These are phyloP conservation scores for Triplophysa rosa DNA, from an alignment of 2,113 vertebrate genomes.

Conservation along the genomic window DNA sequence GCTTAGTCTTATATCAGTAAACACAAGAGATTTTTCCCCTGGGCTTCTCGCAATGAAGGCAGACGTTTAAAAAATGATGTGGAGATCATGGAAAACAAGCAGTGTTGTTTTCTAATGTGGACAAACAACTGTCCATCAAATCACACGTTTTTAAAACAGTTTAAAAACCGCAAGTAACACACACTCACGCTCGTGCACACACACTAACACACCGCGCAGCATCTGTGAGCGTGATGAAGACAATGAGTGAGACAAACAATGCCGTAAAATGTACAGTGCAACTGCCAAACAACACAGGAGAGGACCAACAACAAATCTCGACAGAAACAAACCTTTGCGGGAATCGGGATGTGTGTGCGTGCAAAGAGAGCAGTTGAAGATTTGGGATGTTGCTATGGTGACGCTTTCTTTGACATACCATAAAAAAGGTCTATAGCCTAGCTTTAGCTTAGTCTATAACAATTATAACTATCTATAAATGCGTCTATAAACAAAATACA, in stretches of 20 bases:
- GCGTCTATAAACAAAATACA: conserved; percentile 16
- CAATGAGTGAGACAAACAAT: conserved; percentile 41
- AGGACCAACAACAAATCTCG: conserved; percentile 24
- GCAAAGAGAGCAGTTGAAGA: conserved; percentile 26
- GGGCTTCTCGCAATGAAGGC: neutral
- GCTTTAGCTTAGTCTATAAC: conserved; percentile 30
- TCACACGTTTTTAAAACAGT: conserved; percentile 48
- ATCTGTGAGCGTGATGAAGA: conserved; percentile 17
- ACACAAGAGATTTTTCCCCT: neutral
- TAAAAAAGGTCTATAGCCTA: conserved; percentile 37
- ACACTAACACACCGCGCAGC: neutral
- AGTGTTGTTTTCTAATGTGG: conserved; percentile 44
- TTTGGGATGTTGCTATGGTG: conserved; percentile 50
- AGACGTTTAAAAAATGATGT: conserved; percentile 1
- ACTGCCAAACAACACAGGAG: conserved; percentile 34
- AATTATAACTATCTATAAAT: conserved; percentile 40
- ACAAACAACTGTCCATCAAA: conserved; percentile 53
- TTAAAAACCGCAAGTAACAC: conserved; percentile 33
- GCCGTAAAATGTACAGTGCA: conserved; percentile 31
- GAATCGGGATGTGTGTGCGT: conserved; percentile 24
- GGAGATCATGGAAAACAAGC: conserved; percentile 34
- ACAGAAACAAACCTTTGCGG: conserved; percentile 13
- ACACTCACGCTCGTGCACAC: neutral
- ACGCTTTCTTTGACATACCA: conserved; percentile 48
- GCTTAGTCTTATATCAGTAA: neutral